phyloP scores from a whole-genome alignment of 2,797 vertebrate species.

The Ceyx erithaca region DNA sequence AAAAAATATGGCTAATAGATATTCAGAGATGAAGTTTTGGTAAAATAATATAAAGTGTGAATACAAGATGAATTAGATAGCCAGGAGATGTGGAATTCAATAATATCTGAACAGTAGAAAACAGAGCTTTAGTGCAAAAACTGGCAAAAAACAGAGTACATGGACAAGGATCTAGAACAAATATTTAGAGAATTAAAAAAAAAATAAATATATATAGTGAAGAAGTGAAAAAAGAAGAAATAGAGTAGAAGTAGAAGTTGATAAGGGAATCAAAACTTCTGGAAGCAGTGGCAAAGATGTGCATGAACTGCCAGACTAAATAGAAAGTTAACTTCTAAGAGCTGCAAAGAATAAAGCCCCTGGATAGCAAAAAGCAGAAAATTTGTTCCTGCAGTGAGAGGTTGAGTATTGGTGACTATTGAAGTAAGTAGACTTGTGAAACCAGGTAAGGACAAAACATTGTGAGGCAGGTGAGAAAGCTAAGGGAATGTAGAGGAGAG shows the following conservation, averaged over 20 bases:
- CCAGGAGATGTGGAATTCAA: not conserved
- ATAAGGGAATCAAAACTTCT: not conserved
- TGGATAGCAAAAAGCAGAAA: not conserved
- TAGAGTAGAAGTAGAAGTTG: not conserved
- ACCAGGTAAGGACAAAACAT: not conserved
- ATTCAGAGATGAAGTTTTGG: not conserved
- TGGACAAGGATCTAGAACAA: accelerated
- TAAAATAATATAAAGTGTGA: not conserved
- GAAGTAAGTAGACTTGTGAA: not conserved
- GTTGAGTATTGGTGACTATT: not conserved
- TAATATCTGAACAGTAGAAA: not conserved
- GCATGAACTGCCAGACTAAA: not conserved
- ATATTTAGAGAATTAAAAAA: not conserved
- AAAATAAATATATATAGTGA: not conserved
- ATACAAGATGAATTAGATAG: not conserved
- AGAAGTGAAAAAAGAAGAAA: not conserved
- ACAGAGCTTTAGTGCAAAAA: not conserved
- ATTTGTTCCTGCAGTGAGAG: not conserved
- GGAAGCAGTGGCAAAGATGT: not conserved
- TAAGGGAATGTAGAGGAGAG: not conserved
- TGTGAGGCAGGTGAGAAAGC: not conserved
- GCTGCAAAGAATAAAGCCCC: not conserved
- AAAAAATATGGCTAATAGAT: not conserved
- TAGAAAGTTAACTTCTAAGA: not conserved
- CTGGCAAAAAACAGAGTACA: not conserved